These are phyloP conservation scores for Urocolius indicus DNA, from an alignment of 2,113 vertebrate genomes.

Conservation along the genomic window DNA sequence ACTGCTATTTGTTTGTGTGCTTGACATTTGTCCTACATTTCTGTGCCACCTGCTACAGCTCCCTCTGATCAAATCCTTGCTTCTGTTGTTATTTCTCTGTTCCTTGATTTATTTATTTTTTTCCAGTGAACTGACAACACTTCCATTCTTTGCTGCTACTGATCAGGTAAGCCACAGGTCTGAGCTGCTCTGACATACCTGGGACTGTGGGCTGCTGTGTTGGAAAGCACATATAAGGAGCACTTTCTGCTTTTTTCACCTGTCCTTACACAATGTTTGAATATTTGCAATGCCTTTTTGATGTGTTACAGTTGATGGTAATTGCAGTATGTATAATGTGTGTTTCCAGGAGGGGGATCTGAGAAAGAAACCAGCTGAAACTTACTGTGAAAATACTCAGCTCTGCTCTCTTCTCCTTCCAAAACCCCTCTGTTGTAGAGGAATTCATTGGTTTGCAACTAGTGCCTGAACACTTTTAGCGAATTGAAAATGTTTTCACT, in stretches of 20 bases:
- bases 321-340: not conserved
- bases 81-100: not conserved
- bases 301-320: not conserved
- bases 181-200: not conserved
- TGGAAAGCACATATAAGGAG: not conserved
- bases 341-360: not conserved
- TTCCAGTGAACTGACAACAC: slow-evolving; percentile 1
- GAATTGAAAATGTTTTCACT: not conserved
- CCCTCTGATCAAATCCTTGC: not conserved
- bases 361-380: not conserved
- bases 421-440: not conserved
- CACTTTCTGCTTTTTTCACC: not conserved
- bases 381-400: not conserved
- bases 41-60: not conserved
- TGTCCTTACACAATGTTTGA: not conserved
- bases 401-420: not conserved
- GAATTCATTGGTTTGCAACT: not conserved
- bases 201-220: not conserved
- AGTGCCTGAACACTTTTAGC: not conserved
- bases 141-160: not conserved
- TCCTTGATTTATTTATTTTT: not conserved
- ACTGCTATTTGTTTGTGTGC: not conserved
- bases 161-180: slow-evolving; percentile 30
- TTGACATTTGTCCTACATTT: not conserved
- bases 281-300: not conserved